Conservation (phyloP, 2,113 vertebrate species). For the Rhombomys opimus region DNA sequence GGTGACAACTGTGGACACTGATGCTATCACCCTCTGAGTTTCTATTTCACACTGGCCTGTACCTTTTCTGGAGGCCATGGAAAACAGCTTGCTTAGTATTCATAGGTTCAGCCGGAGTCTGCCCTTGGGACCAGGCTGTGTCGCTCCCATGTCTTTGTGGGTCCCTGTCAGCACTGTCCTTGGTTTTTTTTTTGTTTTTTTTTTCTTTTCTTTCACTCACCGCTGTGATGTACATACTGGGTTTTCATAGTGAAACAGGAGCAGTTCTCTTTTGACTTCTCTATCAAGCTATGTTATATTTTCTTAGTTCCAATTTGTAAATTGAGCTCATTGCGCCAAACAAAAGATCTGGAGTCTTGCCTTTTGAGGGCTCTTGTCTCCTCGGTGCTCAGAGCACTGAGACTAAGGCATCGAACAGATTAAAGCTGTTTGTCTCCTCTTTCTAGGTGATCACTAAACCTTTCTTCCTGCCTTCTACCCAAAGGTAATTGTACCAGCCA, state of each 20-base stretch:
- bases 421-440: background rate
- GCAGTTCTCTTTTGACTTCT: background rate
- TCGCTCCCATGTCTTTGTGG: background rate
- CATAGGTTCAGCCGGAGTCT: background rate
- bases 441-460: background rate
- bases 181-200: background rate
- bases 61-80: conserved; percentile 10
- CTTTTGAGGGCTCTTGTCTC: background rate
- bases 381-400: background rate
- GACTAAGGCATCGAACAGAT: background rate
- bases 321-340: background rate
- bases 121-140: background rate
- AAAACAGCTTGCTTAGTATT: conserved; percentile 27
- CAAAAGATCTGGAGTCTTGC: background rate
- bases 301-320: conserved; percentile 17
- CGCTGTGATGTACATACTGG: background rate
- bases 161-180: background rate
- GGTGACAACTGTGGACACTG: background rate
- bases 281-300: background rate
- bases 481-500: background rate
- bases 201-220: background rate
- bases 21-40: background rate
- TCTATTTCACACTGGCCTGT: conserved; percentile 12
- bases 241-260: conserved; percentile 47
- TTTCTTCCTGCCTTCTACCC: background rate